These are phyloP conservation scores for Nudaria mundana DNA, from an alignment of 2,888 invertebrate species.

Conservation along the genomic window DNA sequence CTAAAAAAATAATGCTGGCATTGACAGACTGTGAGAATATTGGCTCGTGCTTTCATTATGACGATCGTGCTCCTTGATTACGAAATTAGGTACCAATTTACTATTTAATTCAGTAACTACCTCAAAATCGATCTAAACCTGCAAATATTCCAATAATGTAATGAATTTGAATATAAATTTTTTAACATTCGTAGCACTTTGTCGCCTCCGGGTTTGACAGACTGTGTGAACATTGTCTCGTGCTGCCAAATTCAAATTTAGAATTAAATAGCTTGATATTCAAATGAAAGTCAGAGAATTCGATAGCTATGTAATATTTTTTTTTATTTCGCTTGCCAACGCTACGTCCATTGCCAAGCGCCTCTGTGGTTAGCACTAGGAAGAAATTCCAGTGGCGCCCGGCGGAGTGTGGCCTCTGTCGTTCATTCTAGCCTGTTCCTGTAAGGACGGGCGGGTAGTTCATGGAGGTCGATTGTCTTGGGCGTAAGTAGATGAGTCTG, in stretches of 20 bases:
- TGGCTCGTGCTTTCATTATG: conserved; percentile 52
- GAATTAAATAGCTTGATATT: too few relatives aligned
- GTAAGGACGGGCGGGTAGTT: too few relatives aligned
- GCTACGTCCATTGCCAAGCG: too few relatives aligned
- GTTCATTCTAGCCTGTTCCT: too few relatives aligned
- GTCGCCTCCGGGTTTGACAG: conserved; percentile 43
- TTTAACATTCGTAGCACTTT: conserved; percentile 18
- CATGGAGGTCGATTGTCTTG: too few relatives aligned
- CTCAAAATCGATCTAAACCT: conserved; percentile 13
- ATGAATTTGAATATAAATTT: conserved; percentile 27
- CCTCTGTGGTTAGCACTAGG: too few relatives aligned
- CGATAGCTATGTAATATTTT: background rate
- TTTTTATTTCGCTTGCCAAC: background rate
- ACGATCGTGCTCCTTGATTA: conserved; percentile 36
- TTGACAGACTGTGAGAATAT: conserved; percentile 55
- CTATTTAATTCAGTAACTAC: background rate
- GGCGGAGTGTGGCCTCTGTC: too few relatives aligned
- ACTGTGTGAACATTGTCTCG: conserved; percentile 57
- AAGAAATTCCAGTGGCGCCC: too few relatives aligned
- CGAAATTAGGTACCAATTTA: background rate
- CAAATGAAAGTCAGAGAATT: too few relatives aligned
- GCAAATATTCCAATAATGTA: conserved; percentile 20
- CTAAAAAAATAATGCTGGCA: conserved; percentile 32
- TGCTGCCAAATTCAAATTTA: conserved; percentile 51
- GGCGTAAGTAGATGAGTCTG: too few relatives aligned